Evolutionary conservation across 2,888 invertebrate species (phyloP).

Genomic region (Pardosa pseudoannulata): DNA sequence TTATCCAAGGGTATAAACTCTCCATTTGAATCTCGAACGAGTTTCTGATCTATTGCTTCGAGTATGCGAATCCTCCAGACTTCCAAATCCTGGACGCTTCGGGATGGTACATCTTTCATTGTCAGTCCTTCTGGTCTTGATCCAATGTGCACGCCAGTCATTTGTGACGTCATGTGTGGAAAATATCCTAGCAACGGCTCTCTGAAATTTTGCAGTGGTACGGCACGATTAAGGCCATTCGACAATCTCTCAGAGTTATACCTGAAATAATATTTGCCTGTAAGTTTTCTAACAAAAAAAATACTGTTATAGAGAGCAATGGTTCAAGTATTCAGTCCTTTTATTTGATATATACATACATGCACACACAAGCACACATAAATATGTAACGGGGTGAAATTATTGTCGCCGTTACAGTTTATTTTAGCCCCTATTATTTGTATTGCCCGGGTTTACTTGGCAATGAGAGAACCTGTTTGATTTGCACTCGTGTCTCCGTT

Average conservation of each 20-base stretch:
- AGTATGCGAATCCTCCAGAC: slow-evolving; percentile 86
- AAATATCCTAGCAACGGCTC: slow-evolving; percentile 57
- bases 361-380: no score
- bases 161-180: slow-evolving; percentile 38
- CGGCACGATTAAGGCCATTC: slow-evolving; percentile 83
- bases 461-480: no score
- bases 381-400: no score
- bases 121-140: slow-evolving; percentile 20
- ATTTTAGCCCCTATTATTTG: no score
- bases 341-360: no score
- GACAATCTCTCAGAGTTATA: slow-evolving; percentile 87
- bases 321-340: no score
- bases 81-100: slow-evolving; percentile 79
- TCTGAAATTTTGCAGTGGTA: slow-evolving; percentile 79
- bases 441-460: no score
- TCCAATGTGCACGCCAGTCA: slow-evolving; percentile 46
- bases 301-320: no score
- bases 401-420: no score
- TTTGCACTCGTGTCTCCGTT: no score
- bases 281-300: no score
- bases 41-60: slow-evolving; percentile 84
- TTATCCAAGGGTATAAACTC: slow-evolving; percentile 82
- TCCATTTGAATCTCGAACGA: slow-evolving; percentile 81
- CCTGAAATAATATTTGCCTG: slow-evolving; percentile 40
- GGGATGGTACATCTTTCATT: slow-evolving; percentile 45